Base-by-base conservation (phyloP, 2,113 vertebrate species). In the Octodon degus region DNA sequence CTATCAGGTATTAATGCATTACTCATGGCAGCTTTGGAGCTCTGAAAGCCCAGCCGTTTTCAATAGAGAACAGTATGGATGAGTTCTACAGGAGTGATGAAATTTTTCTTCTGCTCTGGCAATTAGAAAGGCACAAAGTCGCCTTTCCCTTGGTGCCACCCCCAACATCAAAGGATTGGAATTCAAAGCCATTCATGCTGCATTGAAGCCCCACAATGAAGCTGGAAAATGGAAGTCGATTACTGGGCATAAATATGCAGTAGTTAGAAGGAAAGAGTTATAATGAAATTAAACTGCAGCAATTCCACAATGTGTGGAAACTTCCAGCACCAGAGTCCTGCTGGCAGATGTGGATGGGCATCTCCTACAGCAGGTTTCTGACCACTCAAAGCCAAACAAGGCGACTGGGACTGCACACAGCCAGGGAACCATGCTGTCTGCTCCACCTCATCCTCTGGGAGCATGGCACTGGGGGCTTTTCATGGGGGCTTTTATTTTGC, bases 161-260 rank as follows among this genome's bases (percentile, higher is more conserved):
- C 97, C 95, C 93, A 96, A 95, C 97, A 97, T 98, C 97, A 98
- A 98, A 98, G 96, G 94, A 94, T 53, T 37, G 58, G 96, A 91
- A 97, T 97, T 97, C 97, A 98, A 97, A 97, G 97, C 96, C 94
- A 80, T 94, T 96, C 97, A 90, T 53, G 96, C 97, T 60, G 95
- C 96, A 95, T 6, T 97, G 97, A 98, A 97, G 65, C 96, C 97
- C 97, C 96, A 97, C 97, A 93, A 98, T 96, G 96, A 92, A 94
- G 97, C 96, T 97, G 96, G 96, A 95, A 95, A 97, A 97, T 96
- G 96, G 90, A 97, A 97, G 97, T 95, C 96, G 96, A 97, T 97
- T 97, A 97, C 96, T 92, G 96, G 96, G 97, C 97, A 97, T 97
- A 97, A 98, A 98, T 96, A 97, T 91, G 96, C 97, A 95, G 95